Conservation (phyloP, 2,888 invertebrate genomes). For the Noctua fimbriata region DNA sequence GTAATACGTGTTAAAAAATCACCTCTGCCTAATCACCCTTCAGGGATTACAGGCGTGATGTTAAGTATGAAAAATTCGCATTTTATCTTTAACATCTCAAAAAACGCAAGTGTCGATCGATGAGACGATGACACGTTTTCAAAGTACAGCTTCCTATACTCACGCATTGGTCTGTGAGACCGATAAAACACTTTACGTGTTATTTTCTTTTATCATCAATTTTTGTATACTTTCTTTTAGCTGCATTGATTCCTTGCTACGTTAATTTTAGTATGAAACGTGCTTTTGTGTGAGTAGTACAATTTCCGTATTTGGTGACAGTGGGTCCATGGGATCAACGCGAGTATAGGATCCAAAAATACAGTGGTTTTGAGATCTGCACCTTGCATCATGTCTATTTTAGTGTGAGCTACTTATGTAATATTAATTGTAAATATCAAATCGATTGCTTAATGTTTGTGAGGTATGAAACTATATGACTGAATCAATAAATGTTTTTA, state of each 20-base stretch:
- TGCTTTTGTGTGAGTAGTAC: background rate
- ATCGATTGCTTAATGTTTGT: slow-evolving; percentile 51
- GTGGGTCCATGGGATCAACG: no score
- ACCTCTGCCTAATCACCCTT: background rate
- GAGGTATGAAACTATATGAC: slow-evolving; percentile 50
- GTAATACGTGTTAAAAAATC: background rate
- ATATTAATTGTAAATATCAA: slow-evolving; percentile 61
- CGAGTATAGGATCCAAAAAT: background rate
- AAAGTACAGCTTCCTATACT: background rate
- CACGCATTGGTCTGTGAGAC: background rate
- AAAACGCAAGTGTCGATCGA: background rate
- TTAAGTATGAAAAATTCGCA: background rate
- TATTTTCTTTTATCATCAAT: background rate
- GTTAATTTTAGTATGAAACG: background rate
- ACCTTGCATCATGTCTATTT: slow-evolving; percentile 1
- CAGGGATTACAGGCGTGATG: background rate
- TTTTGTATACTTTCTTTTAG: background rate
- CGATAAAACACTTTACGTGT: background rate
- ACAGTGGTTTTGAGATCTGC: slow-evolving; percentile 27
- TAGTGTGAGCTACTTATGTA: slow-evolving; percentile 1
- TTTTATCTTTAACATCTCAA: background rate
- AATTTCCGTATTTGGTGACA: background rate
- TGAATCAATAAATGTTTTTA: slow-evolving; percentile 64
- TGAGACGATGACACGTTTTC: background rate
- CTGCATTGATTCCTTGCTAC: background rate